Base-by-base conservation (phyloP, 2,797 vertebrate genomes). In the Galagoides demidoff region DNA sequence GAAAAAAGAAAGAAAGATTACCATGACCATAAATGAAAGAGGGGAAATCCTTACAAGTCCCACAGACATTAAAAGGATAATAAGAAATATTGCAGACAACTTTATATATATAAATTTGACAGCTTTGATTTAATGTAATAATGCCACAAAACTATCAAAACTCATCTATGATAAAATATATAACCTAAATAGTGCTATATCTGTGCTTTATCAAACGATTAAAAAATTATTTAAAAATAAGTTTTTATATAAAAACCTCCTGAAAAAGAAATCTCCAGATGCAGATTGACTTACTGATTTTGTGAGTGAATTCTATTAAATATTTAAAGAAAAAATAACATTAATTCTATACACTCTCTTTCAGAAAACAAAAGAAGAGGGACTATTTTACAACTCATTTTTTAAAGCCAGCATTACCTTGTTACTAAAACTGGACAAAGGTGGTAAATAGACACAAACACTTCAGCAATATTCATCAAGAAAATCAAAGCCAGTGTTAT, bases 231-330 rank as follows among this genome's bases (percentile, higher is more conserved):
- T 57, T 85, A 39, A n/a, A 86, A 85, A 68, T 83, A 49, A 90
- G 64, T 59, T 59, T 63, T 68, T 64, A 61, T 39, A 87, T 86
- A 82, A 83, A 94, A 71, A 2, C 61, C 27, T 90, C 59, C 64
- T 64, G 43, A 64, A 66, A 90, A 95, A 79, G 39, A 90, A 92
- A 86, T 90, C 34, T 89, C 39, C 52, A 52, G 52, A 19, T 16
- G 29, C 31, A n/a, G 31, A 19, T 57, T 61, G 23, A 61, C 59
- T 25, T 25, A 61, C 59, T 61, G 17, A 31, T 52, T 89, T 64
- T 45, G 70, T 29, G 29, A 29, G 29, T 52, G 49, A 85, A 85
- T 83, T 88, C 71, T 89, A 84, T 59, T 34, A 90, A 92, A 63
- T 16, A 81, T 77, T 88, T 88, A 73, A 85, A 29, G 52, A 83